Conservation (phyloP, 2,888 invertebrate species). For the Perizoma affinitatum region DNA sequence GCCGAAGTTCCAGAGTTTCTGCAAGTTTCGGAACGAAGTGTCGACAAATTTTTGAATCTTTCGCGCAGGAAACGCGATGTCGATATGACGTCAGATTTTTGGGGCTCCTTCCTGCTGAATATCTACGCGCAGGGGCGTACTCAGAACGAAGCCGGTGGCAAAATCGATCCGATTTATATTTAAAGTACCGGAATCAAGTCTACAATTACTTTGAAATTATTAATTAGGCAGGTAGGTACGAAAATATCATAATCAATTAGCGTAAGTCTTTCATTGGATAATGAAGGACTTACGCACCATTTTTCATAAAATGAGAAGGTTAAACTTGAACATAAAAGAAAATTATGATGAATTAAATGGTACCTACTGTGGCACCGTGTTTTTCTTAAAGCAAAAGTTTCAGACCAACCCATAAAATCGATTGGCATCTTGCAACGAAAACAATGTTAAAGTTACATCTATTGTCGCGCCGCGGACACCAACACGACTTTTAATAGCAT, state of each 20-base stretch:
- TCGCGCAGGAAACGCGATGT: constrained; percentile 39
- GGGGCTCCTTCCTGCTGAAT: constrained; percentile 12
- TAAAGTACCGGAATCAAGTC: too few species aligned
- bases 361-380: background rate
- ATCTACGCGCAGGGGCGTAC: constrained; percentile 13
- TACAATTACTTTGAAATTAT: too few species aligned
- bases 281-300: too few species aligned
- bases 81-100: constrained; percentile 27
- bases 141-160: constrained; percentile 9
- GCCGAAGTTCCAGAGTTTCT: constrained; percentile 43
- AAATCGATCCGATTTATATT: background rate
- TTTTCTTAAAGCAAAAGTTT: constrained; percentile 2
- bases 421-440: constrained; percentile 44
- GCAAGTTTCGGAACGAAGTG: constrained; percentile 49
- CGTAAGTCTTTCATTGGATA: too few species aligned
- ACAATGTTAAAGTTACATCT: constrained; percentile 67
- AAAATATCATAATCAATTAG: too few species aligned
- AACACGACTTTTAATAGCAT: constrained; percentile 66
- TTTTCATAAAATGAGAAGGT: too few species aligned
- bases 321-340: too few species aligned
- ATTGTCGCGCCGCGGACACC: constrained; percentile 56
- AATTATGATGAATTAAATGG: too few species aligned
- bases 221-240: too few species aligned
- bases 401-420: constrained; percentile 27
- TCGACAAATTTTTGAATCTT: constrained; percentile 56